A percentile compares a stretch with the other conserved stretches of the same genome.
These are phyloP conservation scores for Cromileptes altivelis DNA, from an alignment of 2,113 vertebrate species.

Conservation along the genomic window DNA sequence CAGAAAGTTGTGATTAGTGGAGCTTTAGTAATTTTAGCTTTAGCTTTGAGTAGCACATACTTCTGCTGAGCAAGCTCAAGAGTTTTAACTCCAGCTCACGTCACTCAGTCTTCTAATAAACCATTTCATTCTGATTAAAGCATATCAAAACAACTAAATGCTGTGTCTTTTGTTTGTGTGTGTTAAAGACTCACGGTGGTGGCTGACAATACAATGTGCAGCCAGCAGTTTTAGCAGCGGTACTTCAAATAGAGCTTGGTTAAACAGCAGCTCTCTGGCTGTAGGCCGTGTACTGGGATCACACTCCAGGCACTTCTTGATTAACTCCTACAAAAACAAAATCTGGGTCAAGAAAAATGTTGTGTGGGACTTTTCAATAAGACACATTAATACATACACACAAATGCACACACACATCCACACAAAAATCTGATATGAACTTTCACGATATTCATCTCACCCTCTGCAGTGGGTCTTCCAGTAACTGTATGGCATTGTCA, in stretches of 20 bases:
- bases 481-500: constrained; percentile 93
- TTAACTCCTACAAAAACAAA: constrained; percentile 89
- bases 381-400: not conserved
- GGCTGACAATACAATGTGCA: constrained; percentile 95
- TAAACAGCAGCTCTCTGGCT: constrained; percentile 94
- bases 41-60: not conserved
- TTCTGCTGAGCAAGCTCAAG: not conserved
- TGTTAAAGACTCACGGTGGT: constrained; percentile 91
- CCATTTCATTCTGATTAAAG: not conserved
- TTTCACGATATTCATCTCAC: constrained; percentile 81
- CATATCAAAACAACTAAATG: not conserved
- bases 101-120: not conserved
- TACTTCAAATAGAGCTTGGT: constrained; percentile 96
- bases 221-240: constrained; percentile 95
- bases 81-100: not conserved
- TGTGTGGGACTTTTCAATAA: not conserved
- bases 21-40: not conserved
- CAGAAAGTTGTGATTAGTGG: not conserved
- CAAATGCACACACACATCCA: too few relatives aligned
- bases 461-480: constrained; percentile 96
- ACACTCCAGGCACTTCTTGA: constrained; percentile 94
- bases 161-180: not conserved
- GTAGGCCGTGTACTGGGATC: constrained; percentile 91
- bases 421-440: not conserved
- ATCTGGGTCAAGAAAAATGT: not conserved